These are phyloP conservation scores for Lasioglossum albipes DNA, from an alignment of 1,140 invertebrate species.

Conservation along the genomic window DNA sequence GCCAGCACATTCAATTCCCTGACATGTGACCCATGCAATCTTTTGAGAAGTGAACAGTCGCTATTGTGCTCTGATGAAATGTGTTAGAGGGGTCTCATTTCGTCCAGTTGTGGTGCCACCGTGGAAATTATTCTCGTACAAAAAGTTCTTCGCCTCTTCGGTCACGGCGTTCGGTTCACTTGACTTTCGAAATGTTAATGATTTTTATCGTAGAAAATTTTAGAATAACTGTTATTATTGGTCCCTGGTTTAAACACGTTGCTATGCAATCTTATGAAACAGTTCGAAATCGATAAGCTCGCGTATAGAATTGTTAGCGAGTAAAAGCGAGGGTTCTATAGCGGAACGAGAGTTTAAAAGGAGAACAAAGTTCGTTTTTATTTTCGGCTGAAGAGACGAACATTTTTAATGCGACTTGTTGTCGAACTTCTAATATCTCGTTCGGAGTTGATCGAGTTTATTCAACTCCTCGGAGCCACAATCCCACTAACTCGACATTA, in stretches of 20 bases:
- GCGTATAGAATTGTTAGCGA: no score
- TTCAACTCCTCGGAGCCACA: constrained; percentile 1
- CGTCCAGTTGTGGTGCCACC: neutral
- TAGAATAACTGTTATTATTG: no score
- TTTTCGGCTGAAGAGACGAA: no score
- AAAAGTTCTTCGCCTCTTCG: neutral
- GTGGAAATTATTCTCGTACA: neutral
- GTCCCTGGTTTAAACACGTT: no score
- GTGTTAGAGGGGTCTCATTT: neutral
- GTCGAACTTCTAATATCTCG: constrained; percentile 7
- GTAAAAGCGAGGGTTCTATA: neutral
- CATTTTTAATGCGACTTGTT: constrained; percentile 17
- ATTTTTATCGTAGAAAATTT: no score
- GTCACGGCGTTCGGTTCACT: neutral
- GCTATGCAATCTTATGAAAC: no score
- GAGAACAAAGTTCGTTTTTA: neutral
- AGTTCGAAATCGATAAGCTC: no score
- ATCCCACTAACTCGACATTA: constrained; percentile 11
- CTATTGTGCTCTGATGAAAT: constrained; percentile 32
- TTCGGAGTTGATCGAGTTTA: constrained; percentile 27
- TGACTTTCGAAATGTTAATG: no score
- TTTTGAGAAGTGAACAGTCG: constrained; percentile 9
- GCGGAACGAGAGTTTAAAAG: neutral
- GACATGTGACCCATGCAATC: constrained; percentile 33
- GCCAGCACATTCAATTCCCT: constrained; percentile 5